Conservation (phyloP, 2,797 vertebrate genomes). For the Brotula barbata region DNA sequence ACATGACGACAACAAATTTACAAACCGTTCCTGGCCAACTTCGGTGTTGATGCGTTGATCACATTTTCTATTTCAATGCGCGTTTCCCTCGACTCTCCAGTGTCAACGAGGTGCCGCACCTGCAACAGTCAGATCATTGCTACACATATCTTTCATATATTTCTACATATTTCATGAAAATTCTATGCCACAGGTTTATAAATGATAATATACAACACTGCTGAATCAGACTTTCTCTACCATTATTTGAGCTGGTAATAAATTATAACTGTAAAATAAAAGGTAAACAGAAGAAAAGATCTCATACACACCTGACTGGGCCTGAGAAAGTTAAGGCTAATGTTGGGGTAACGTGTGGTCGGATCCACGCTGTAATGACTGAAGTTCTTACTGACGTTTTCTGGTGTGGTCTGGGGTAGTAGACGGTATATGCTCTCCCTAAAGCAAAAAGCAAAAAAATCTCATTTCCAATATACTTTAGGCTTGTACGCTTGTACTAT, state of each 20-base stretch:
- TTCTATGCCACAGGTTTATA: no score
- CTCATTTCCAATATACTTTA: neutral
- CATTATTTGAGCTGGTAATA: no score
- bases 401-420: conserved; percentile 95
- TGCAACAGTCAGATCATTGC: conserved; percentile 52
- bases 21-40: conserved; percentile 89
- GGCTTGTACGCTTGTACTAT: no score
- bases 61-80: conserved; percentile 90
- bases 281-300: no score
- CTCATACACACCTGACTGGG: conserved; percentile 86
- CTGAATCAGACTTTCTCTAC: no score
- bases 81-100: conserved; percentile 87
- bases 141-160: no score
- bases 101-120: conserved; percentile 92
- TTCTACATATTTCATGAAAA: no score
- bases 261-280: neutral
- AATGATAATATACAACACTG: no score
- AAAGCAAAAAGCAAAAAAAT: conserved; percentile 15
- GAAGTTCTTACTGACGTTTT: conserved; percentile 98
- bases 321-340: conserved; percentile 89
- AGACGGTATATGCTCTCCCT: conserved; percentile 97
- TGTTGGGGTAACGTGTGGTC: conserved; percentile 95
- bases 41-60: conserved; percentile 88
- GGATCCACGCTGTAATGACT: conserved; percentile 96
- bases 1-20: neutral